These are phyloP conservation scores for Hippopotamyrus pictus DNA, from an alignment of 2,797 vertebrate genomes.

Conservation along the genomic window DNA sequence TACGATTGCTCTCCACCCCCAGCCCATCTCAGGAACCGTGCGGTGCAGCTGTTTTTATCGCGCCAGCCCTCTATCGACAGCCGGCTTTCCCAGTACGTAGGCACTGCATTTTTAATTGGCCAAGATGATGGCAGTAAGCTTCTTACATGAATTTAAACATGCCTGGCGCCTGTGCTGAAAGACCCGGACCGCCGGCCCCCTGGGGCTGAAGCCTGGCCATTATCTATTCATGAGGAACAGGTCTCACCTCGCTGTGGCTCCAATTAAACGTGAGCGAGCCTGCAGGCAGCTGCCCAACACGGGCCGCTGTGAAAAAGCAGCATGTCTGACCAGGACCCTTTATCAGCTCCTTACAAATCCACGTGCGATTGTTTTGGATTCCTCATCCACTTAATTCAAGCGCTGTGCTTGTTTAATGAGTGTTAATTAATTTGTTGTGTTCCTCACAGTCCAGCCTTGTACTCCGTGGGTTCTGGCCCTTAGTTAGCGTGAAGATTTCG, in stretches of 20 bases:
- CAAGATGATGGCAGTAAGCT: conserved; percentile 53
- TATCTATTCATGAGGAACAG: conserved; percentile 54
- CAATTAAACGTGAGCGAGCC: conserved; percentile 29
- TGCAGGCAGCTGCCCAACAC: neutral
- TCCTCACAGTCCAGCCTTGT: neutral
- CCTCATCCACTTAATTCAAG: neutral
- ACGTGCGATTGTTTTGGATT: neutral
- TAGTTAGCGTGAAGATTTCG: neutral
- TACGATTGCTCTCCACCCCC: neutral
- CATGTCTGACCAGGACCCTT: neutral
- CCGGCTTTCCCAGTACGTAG: conserved; percentile 37
- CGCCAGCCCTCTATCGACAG: conserved; percentile 20
- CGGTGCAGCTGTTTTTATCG: neutral
- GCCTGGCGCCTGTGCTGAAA: conserved; percentile 47
- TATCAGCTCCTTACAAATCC: neutral
- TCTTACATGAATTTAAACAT: conserved; percentile 59
- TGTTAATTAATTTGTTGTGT: neutral
- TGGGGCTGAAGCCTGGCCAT: conserved; percentile 27
- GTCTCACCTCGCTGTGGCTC: conserved; percentile 30
- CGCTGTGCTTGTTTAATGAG: neutral
- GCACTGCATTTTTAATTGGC: conserved; percentile 56
- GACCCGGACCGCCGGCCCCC: conserved; percentile 46
- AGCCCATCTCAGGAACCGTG: neutral
- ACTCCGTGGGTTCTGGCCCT: too few species aligned
- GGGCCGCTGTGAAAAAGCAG: neutral